phyloP scores from a whole-genome alignment of 2,888 invertebrate genomes.

The Ochropleura leucogaster region DNA sequence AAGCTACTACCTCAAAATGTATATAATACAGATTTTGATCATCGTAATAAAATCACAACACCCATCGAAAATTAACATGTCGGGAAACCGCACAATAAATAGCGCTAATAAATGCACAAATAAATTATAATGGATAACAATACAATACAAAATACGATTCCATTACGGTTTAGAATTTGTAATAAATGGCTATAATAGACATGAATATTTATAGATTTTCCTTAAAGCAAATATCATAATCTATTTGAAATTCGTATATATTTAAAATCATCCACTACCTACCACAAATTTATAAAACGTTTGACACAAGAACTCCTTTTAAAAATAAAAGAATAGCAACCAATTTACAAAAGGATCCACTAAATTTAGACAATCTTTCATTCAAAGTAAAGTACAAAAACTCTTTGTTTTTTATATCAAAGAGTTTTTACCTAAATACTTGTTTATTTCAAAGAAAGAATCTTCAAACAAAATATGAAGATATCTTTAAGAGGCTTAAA shows the following conservation, averaged over 20 bases:
- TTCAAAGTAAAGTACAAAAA: neutral
- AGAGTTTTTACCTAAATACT: neutral
- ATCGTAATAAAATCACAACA: neutral
- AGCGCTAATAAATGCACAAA: neutral
- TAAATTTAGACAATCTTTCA: neutral
- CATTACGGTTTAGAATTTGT: constrained; percentile 26
- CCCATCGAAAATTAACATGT: neutral
- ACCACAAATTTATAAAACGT: neutral
- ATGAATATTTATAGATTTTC: constrained; percentile 23
- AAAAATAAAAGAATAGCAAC: neutral
- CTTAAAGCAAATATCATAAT: constrained; percentile 22
- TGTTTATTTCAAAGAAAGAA: constrained; percentile 6
- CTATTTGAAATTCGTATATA: neutral
- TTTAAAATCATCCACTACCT: neutral
- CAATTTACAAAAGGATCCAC: neutral
- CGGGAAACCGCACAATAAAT: neutral
- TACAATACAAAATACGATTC: constrained; percentile 2
- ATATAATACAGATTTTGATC: neutral
- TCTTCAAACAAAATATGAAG: constrained; percentile 5
- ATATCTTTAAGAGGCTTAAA: neutral
- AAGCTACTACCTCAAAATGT: neutral
- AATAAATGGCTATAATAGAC: constrained; percentile 10
- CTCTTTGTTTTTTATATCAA: constrained; percentile 1
- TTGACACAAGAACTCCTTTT: fast-evolving
- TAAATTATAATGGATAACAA: constrained; percentile 3